These are phyloP conservation scores for Lottia scabra DNA, from an alignment of 2,888 invertebrate species.

Conservation along the genomic window DNA sequence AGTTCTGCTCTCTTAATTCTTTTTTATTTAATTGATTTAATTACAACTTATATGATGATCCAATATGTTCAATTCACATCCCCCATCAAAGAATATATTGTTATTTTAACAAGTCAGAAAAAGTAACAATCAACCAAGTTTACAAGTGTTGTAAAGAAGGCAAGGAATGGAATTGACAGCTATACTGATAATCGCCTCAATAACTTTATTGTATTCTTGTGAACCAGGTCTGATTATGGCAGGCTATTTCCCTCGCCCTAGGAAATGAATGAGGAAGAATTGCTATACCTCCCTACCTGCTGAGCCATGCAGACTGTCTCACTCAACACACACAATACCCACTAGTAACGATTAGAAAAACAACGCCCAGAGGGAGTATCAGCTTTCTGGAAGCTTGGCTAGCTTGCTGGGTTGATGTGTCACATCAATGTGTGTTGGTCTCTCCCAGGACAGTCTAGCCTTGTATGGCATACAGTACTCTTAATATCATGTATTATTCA, in stretches of 20 bases:
- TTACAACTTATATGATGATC: too few species aligned
- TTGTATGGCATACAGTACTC: slow-evolving; percentile 6
- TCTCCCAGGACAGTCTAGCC: slow-evolving; percentile 9
- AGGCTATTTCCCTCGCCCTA: slow-evolving; percentile 12
- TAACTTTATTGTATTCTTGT: not conserved
- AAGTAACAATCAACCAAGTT: slow-evolving; percentile 15
- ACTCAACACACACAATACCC: slow-evolving; percentile 24
- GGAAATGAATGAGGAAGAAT: slow-evolving; percentile 10
- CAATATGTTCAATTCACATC: too few species aligned
- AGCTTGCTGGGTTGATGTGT: slow-evolving; percentile 8
- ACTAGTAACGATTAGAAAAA: slow-evolving; percentile 20
- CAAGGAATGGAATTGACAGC: not conserved
- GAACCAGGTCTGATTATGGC: slow-evolving; percentile 5
- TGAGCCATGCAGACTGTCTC: slow-evolving; percentile 19
- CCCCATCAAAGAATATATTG: slow-evolving; percentile 7
- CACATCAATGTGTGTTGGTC: slow-evolving; percentile 14
- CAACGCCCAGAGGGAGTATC: slow-evolving; percentile 19
- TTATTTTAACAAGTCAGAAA: slow-evolving; percentile 16
- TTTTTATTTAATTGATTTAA: too few species aligned
- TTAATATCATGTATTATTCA: slow-evolving; percentile 22
- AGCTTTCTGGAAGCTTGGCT: slow-evolving; percentile 19
- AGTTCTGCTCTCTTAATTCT: too few species aligned
- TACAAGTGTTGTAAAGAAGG: not conserved
- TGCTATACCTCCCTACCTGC: slow-evolving; percentile 12
- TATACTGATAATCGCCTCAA: not conserved